These are phyloP conservation scores for Lycopodina hypogea DNA, from an alignment of 37 sponge, comb jelly and placozoan genomes.

Conservation along the genomic window DNA sequence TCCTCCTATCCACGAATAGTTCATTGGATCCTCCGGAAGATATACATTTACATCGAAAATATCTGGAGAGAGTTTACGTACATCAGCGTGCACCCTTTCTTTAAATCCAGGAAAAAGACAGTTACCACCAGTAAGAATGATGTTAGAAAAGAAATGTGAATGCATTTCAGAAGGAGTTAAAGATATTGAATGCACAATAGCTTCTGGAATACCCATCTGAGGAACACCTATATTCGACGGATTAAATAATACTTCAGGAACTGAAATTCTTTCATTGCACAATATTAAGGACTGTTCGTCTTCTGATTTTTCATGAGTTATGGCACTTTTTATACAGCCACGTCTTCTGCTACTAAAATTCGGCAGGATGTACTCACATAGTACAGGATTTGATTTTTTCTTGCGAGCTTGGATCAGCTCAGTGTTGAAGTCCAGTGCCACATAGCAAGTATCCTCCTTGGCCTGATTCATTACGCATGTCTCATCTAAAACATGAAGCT, in stretches of 20 bases:
- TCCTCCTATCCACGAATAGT: constrained; percentile 84
- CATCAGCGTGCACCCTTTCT: constrained; percentile 67
- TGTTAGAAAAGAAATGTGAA: constrained; percentile 87
- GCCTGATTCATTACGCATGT: constrained; percentile 96
- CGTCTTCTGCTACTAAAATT: constrained; percentile 68
- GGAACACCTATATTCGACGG: constrained; percentile 94
- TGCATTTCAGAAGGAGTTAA: constrained; percentile 83
- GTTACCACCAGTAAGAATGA: constrained; percentile 90
- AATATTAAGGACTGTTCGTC: constrained; percentile 68
- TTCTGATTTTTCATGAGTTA: background rate
- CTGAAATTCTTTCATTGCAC: constrained; percentile 83
- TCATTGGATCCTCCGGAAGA: constrained; percentile 56
- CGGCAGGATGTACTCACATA: constrained; percentile 88
- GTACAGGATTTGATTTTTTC: constrained; percentile 30
- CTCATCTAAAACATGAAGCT: constrained; percentile 96
- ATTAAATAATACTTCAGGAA: constrained; percentile 93
- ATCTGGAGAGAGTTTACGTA: constrained; percentile 64
- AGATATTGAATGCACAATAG: constrained; percentile 71
- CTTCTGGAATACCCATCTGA: constrained; percentile 93
- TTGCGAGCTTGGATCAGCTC: constrained; percentile 78
- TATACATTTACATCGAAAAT: constrained; percentile 60
- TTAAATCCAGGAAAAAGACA: constrained; percentile 77
- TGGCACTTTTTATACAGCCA: constrained; percentile 57
- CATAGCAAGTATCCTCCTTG: constrained; percentile 95
- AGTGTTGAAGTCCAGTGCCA: constrained; percentile 63